These are phyloP conservation scores for Sebastes diaconus DNA, from an alignment of 2,797 vertebrate species.

Conservation along the genomic window DNA sequence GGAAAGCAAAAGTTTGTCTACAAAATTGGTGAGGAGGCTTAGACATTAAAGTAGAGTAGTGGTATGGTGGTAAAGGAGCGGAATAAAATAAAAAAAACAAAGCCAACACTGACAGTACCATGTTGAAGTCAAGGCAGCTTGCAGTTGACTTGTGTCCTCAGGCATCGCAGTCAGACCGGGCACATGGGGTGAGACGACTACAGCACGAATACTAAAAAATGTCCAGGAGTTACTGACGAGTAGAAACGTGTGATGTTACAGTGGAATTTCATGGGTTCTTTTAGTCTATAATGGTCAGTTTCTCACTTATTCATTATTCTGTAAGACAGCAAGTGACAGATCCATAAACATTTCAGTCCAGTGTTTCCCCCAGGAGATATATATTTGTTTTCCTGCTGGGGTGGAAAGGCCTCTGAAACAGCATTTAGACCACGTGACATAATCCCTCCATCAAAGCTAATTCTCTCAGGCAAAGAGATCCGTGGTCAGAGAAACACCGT, in stretches of 20 bases:
- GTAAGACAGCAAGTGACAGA: slow-evolving; percentile 62
- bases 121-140: slow-evolving; percentile 83
- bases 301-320: slow-evolving; percentile 26
- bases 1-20: slow-evolving; percentile 68
- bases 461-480: slow-evolving; percentile 20
- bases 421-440: slow-evolving; percentile 34
- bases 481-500: slow-evolving; percentile 39
- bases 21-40: slow-evolving; percentile 70
- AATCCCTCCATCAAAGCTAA: slow-evolving; percentile 6
- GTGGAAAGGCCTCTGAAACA: slow-evolving; percentile 58
- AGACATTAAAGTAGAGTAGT: slow-evolving; percentile 76
- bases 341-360: slow-evolving; percentile 70
- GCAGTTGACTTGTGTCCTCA: slow-evolving; percentile 73
- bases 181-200: slow-evolving; percentile 57
- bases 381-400: slow-evolving; percentile 40
- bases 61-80: slow-evolving; percentile 72
- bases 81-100: background rate
- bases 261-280: slow-evolving; percentile 48
- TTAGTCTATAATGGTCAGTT: slow-evolving; percentile 28
- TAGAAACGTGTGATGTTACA: slow-evolving; percentile 41
- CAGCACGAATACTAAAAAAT: slow-evolving; percentile 72
- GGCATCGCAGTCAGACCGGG: slow-evolving; percentile 81
- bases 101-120: slow-evolving; percentile 76
- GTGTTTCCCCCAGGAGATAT: slow-evolving; percentile 67
- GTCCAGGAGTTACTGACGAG: slow-evolving; percentile 49